phyloP scores from a whole-genome alignment of 2,113 vertebrate genomes.

The Perca fluviatilis region DNA sequence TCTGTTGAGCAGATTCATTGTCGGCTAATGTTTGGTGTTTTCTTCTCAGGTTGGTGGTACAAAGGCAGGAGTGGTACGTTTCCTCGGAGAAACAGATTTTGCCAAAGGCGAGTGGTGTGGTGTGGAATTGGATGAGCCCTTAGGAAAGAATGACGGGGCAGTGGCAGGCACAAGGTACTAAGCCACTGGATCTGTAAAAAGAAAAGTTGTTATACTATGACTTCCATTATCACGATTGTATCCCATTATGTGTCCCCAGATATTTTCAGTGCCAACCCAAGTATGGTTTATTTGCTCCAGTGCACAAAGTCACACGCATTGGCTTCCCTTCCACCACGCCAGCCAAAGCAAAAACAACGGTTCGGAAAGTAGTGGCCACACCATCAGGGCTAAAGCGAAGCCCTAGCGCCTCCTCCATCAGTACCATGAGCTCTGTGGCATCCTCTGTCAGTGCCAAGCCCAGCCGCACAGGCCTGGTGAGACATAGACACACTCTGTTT shows the following conservation, averaged over 20 bases:
- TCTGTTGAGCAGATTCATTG: constrained; percentile 44
- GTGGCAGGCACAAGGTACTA: constrained; percentile 96
- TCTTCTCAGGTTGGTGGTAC: constrained; percentile 92
- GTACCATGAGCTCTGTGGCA: constrained; percentile 96
- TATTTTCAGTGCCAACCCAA: constrained; percentile 99
- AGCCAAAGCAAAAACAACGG: constrained; percentile 93
- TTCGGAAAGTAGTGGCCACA: constrained; percentile 87
- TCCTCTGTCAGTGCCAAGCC: constrained; percentile 97
- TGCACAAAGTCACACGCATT: constrained; percentile 97
- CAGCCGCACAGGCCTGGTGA: constrained; percentile 97
- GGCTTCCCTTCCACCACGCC: constrained; percentile 97
- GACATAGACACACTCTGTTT: background rate
- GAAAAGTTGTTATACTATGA: background rate
- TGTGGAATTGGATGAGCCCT: constrained; percentile 95
- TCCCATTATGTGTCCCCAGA: constrained; percentile 75
- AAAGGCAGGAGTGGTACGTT: constrained; percentile 97
- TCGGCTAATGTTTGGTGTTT: constrained; percentile 26
- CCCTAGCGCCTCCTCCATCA: constrained; percentile 96
- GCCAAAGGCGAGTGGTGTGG: constrained; percentile 99
- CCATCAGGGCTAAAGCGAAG: constrained; percentile 92
- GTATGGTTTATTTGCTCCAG: constrained; percentile 97
- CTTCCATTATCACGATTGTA: constrained; percentile 13
- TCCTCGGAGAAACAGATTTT: constrained; percentile 97
- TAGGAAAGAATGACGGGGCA: constrained; percentile 98
- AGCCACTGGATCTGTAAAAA: background rate